A percentile compares a stretch with the other conserved stretches of the same genome.
Evolutionary conservation across 1,140 invertebrate genomes (phyloP).

Genomic region (Rhopalosiphum maidis): DNA sequence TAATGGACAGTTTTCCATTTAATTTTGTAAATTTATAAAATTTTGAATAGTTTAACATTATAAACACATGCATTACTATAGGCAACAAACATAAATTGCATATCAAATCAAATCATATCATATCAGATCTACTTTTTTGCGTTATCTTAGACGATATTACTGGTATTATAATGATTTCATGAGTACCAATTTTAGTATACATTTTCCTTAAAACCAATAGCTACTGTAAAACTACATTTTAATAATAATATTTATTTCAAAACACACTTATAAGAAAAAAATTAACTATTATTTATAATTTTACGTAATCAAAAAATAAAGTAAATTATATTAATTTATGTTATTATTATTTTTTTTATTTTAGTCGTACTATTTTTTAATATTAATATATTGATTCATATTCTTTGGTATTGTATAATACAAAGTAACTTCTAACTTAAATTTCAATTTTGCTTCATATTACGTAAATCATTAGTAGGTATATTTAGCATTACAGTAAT

Average conservation of each 20-base stretch:
- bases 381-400: background rate
- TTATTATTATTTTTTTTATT: background rate
- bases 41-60: background rate
- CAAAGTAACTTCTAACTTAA: too few relatives aligned
- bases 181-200: background rate
- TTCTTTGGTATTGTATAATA: background rate
- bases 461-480: too few relatives aligned
- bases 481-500: too few relatives aligned
- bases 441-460: too few relatives aligned
- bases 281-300: background rate
- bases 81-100: background rate
- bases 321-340: background rate
- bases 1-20: conserved; percentile 59
- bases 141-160: background rate
- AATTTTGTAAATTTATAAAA: background rate
- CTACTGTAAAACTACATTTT: background rate
- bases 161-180: background rate
- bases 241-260: background rate
- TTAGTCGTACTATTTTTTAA: background rate
- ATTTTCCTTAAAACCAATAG: background rate
- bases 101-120: background rate
- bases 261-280: background rate
- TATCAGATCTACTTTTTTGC: background rate
- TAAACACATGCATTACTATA: background rate
- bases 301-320: background rate